Percentiles rank a stretch among this genome's conserved stretches.
These are phyloP conservation scores for Salminus brasiliensis DNA, from an alignment of 2,113 vertebrate genomes.

Conservation along the genomic window DNA sequence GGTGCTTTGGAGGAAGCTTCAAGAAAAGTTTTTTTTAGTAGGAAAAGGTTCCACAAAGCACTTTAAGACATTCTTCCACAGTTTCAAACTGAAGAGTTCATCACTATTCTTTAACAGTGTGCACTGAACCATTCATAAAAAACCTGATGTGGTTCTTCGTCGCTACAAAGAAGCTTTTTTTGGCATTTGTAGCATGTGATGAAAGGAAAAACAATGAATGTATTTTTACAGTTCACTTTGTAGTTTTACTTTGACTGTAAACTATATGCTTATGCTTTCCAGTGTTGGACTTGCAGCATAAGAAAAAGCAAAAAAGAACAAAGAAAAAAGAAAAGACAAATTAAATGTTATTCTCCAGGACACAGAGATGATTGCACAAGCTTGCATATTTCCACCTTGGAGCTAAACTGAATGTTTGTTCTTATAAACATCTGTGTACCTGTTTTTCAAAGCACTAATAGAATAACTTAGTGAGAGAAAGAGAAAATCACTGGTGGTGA, in stretches of 20 bases:
- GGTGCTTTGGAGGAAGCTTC: no score
- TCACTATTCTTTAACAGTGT: no score
- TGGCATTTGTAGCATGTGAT: background rate
- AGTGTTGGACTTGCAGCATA: background rate
- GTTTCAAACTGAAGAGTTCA: no score
- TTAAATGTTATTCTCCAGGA: background rate
- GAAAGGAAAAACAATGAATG: background rate
- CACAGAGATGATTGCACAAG: background rate
- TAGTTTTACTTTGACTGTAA: background rate
- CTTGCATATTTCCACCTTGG: background rate
- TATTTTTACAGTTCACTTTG: background rate
- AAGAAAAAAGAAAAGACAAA: background rate
- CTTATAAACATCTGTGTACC: constrained; percentile 6
- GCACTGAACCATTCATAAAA: no score
- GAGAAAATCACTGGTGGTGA: background rate
- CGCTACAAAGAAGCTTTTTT: no score
- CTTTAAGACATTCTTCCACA: no score
- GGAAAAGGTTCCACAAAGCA: no score
- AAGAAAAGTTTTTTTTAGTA: no score
- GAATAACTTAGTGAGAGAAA: background rate
- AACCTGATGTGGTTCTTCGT: no score
- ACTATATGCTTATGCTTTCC: background rate
- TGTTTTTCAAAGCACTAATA: background rate
- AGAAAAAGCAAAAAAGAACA: background rate
- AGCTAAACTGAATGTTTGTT: constrained; percentile 5